phyloP scores from a whole-genome alignment of 2,113 vertebrate genomes.

The Grallaria varia region DNA sequence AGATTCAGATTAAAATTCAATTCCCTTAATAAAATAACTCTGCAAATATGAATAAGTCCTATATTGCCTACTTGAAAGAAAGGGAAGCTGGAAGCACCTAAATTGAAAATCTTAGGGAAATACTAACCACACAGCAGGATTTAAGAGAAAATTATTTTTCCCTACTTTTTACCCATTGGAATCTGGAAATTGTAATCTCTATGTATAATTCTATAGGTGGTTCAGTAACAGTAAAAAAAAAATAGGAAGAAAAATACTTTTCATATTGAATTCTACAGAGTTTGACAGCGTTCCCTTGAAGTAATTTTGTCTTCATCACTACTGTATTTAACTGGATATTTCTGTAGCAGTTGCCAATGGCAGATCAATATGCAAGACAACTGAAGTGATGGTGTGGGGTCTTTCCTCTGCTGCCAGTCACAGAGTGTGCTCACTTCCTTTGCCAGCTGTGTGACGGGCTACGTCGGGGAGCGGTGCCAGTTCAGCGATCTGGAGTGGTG shows the following conservation, averaged over 20 bases:
- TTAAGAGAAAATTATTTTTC: neutral
- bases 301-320: neutral
- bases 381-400: rapidly evolving
- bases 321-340: neutral
- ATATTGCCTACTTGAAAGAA: neutral
- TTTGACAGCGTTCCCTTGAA: neutral
- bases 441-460: slow-evolving; percentile 83
- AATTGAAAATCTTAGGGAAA: neutral
- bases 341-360: rapidly evolving
- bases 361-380: rapidly evolving
- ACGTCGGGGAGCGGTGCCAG: slow-evolving; percentile 87
- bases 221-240: neutral
- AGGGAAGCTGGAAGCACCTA: neutral
- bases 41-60: neutral
- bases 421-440: neutral
- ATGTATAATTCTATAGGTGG: neutral
- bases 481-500: slow-evolving; percentile 89
- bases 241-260: neutral
- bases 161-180: neutral
- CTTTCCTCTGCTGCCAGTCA: rapidly evolving
- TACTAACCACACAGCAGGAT: neutral
- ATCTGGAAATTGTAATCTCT: neutral
- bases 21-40: neutral
- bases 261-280: neutral
- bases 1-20: neutral